Evolutionary conservation across 2,888 invertebrate species (phyloP), one percentile per base, ranked within the genome.

Genomic region (Galerucella nymphaeae): DNA sequence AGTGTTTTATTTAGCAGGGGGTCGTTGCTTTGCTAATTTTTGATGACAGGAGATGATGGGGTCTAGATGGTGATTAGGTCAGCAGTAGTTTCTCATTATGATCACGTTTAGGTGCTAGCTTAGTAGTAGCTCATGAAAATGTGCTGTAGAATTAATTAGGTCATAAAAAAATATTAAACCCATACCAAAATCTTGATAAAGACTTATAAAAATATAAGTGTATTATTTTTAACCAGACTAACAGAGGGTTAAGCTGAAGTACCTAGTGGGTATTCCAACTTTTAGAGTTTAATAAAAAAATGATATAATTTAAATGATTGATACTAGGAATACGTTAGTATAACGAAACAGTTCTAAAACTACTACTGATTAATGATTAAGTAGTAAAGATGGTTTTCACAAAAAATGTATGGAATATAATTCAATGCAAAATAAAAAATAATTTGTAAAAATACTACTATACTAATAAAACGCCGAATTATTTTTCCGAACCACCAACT

Each of bases 291-390:
- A 13, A 45, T 13, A 13, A 18, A 8, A n/a, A 50, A 50, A 50
- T 2, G 8, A 16, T 2, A 50, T 50, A 14, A 50, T 50, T 53
- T 53, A 53, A 53, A 53, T 53, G 18, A 18, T 53, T 53, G 16
- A 53, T 18, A 53, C 10, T 53, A 53, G 53, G 53, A 53, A 53
- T 53, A 53, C 16, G 18, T 53, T 53, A 53, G 16, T 53, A n/a
- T n/a, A 53, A 53, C n/a, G 53, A 53, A 53, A 53, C 16, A 18
- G 16, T 53, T 53, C 53, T 53, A 53, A 53, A 1, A 53, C 18
- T 53, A 53, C 10, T 53, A 48, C n/a, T 48, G 48, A 48, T 48
- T n/a, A 48, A 48, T 48, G 5, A 48, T 48, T 48, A 48, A 53
- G 53, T 16, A 18, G 53, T 53, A 18, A 53, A 53, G 9, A 53